Evolutionary conservation across 2,888 invertebrate species (phyloP).

Genomic region (Homarus gammarus): DNA sequence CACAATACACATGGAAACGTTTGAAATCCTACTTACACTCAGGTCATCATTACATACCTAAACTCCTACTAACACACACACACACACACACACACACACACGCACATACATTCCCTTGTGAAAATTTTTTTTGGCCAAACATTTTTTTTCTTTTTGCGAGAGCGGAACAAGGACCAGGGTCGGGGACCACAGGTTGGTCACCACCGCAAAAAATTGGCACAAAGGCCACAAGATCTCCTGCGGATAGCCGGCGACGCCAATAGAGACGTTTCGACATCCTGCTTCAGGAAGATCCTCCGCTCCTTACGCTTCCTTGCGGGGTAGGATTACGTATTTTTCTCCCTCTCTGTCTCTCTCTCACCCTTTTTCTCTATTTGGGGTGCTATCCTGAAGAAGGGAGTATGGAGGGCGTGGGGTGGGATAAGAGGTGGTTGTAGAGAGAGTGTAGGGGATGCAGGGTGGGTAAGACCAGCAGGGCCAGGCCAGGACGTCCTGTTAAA

Average conservation of each 20-base stretch:
- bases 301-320: neutral
- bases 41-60: too few species aligned
- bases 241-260: slow-evolving; percentile 36
- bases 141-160: neutral
- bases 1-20: too few species aligned
- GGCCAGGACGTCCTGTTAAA: slow-evolving; percentile 36
- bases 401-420: neutral
- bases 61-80: slow-evolving; percentile 14
- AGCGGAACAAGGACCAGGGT: slow-evolving; percentile 6
- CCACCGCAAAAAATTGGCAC: slow-evolving; percentile 60
- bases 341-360: neutral
- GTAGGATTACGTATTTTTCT: neutral
- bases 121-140: too few species aligned
- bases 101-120: neutral
- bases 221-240: slow-evolving; percentile 18
- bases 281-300: neutral
- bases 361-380: neutral
- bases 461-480: slow-evolving; percentile 43
- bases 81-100: neutral
- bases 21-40: too few species aligned
- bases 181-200: slow-evolving; percentile 23
- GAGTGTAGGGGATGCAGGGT: neutral
- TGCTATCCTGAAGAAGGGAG: neutral
- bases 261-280: slow-evolving; percentile 56
- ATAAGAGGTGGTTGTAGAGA: neutral